Conservation (phyloP, 2,113 vertebrate species). For the Cepphus grylle region DNA sequence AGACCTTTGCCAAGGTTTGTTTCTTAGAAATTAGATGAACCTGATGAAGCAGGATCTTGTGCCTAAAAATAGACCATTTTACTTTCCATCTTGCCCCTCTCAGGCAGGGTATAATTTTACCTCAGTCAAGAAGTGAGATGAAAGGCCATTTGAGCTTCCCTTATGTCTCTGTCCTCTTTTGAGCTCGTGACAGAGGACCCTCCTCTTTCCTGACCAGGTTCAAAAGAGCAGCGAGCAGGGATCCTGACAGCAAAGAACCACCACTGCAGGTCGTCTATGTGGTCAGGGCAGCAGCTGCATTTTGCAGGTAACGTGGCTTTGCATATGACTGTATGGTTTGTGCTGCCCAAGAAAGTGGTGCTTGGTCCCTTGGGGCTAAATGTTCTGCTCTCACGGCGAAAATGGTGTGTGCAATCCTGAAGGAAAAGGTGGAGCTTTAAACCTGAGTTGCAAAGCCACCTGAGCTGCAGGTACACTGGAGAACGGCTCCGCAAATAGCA, state of each 20-base stretch:
- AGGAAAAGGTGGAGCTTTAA: neutral
- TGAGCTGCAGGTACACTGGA: neutral
- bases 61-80: slow-evolving; percentile 38
- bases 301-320: neutral
- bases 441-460: neutral
- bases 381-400: neutral
- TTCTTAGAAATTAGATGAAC: slow-evolving; percentile 46
- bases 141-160: neutral
- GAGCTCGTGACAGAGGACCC: neutral
- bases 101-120: slow-evolving; percentile 9
- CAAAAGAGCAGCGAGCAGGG: neutral
- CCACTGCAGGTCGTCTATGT: neutral
- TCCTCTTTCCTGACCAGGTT: neutral
- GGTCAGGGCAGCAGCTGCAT: neutral
- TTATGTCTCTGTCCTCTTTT: neutral
- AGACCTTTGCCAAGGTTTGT: slow-evolving; percentile 30
- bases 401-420: neutral
- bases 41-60: neutral
- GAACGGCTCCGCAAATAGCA: neutral
- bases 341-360: neutral
- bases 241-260: neutral
- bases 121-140: neutral
- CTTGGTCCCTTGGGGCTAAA: neutral
- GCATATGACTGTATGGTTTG: neutral
- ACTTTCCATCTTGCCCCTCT: neutral